Base-by-base conservation (phyloP, 2,888 invertebrate species). In the Deilephila elpenor region DNA sequence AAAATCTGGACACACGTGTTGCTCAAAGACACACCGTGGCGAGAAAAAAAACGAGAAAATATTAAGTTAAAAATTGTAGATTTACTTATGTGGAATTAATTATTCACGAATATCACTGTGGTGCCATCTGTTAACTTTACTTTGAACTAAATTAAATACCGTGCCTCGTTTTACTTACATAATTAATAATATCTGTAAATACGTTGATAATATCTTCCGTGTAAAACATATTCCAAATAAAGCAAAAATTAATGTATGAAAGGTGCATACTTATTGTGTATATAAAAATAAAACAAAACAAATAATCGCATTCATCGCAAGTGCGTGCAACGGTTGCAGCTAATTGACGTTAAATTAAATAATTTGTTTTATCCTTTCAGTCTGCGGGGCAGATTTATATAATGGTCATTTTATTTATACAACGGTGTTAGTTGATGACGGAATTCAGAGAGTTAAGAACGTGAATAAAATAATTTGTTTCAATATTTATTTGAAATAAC, bases 321-420 rank as follows among this genome's bases (percentile, higher is more conserved):
- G 17, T 60, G 32, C 19, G 17, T 51, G 44, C 67, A 67, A 67
- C 51, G 67, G 67, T 51, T 67, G 67, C 53, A 56, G 14, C 56
- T 72, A 34, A 72, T 72, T 72, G 51, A 62, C 17, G 53, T 72
- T 61, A 74, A 79, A 83, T 81, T 14, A 77, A 82, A 82, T 84
- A 84, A 84, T 79, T 79, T 75, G 79, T 74, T 72, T 78, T 80
- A 78, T 84, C 83, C 83, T 78, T 77, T 77, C 76, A 79, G 80
- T 82, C 79, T 74, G 56, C 19, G 61, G 32, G 32, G 56, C 32
- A 14, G 34, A 53, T 64, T 72, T 56, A 64, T 72, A 64, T 19
- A 59, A 56, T 72, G 34, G 60, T 72, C 72, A 20, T 19, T 70
- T 60, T 32, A 53, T 29, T 71, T 1, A 25, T 61, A 25, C 0